Evolutionary conservation across 1,140 invertebrate genomes (phyloP), one percentile per base, ranked within the genome.

Genomic region (Trissolcus basalis): DNA sequence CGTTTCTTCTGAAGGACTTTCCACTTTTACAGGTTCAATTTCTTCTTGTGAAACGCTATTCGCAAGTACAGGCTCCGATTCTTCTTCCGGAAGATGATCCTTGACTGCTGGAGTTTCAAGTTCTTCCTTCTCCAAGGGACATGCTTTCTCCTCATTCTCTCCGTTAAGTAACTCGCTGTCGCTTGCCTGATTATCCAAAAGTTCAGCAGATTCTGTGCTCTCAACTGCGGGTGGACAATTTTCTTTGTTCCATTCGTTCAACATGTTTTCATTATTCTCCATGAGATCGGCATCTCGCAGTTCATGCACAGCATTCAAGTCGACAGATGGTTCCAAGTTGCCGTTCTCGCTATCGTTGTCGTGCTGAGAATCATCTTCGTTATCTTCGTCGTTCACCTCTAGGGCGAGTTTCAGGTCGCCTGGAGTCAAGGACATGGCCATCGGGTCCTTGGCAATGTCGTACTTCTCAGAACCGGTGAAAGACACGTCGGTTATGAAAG

Each of bases 371-470:
- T 61, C 12, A 39, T 27, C 35, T 0, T 65, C n/a, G n/a, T n/a
- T 11, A n/a, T 35, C 27, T 12, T 16, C 10, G 0, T 47, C 27
- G 1, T 60, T 45, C 0, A 32, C 11, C 16, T 90, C 88, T 75
- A 91, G 90, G 9, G 90, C 91, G 10, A 89, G 89, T 75, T 91
- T 89, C 63, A 92, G 89, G 73, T 92, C 91, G 60, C 91, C 90
- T 44, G 92, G 92, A 50, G 92, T 91, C 73, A 92, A 91, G 9
- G 92, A 93, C 90, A 92, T 92, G 11, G 91, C 90, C 92, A 93
- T 93, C 6, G 91, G 91, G 86, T 93, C 91, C 65, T 90, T 81
- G 0, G 79, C 53, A 5, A 81, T 82, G 7, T 84, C 80, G 7
- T 81, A 80, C 0, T 56, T 77, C 0, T 83, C 82, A 0, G 76